Percentiles rank a stretch among this genome's conserved stretches.
phyloP scores from a whole-genome alignment of 2,113 vertebrate species.

The Lipotes vexillifer region DNA sequence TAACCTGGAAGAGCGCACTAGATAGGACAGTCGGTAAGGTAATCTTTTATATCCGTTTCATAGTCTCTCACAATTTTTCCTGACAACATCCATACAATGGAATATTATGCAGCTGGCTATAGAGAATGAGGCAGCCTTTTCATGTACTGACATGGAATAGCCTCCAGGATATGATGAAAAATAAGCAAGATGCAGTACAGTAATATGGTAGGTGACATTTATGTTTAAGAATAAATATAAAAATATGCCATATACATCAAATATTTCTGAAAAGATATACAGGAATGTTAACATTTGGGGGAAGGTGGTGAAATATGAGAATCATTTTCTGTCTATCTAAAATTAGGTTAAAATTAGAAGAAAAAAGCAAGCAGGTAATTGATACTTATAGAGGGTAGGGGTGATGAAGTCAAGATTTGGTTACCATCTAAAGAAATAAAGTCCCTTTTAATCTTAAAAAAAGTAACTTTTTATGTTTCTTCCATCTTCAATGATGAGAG shows the following conservation, averaged over 20 bases:
- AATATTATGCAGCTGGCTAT: neutral
- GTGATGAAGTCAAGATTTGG: neutral
- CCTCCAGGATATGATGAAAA: neutral
- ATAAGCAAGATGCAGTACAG: neutral
- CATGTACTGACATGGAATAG: neutral
- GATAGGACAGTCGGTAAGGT: neutral
- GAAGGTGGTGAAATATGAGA: neutral
- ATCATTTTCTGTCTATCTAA: neutral
- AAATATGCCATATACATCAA: neutral
- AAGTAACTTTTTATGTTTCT: slow-evolving; percentile 78
- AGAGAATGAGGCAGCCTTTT: neutral
- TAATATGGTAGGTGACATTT: neutral
- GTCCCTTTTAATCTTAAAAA: slow-evolving; percentile 58
- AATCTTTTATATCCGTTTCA: neutral
- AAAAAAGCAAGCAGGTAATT: neutral
- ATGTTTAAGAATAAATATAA: neutral
- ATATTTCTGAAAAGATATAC: neutral
- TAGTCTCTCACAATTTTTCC: neutral
- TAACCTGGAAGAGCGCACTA: neutral
- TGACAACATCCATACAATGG: neutral
- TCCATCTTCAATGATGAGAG: slow-evolving; percentile 84
- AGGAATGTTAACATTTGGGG: neutral
- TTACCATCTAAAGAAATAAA: neutral
- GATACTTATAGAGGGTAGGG: neutral
- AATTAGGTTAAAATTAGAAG: neutral